Base-by-base conservation (phyloP, 2,888 invertebrate species). In the Entomobrya multifasciata region DNA sequence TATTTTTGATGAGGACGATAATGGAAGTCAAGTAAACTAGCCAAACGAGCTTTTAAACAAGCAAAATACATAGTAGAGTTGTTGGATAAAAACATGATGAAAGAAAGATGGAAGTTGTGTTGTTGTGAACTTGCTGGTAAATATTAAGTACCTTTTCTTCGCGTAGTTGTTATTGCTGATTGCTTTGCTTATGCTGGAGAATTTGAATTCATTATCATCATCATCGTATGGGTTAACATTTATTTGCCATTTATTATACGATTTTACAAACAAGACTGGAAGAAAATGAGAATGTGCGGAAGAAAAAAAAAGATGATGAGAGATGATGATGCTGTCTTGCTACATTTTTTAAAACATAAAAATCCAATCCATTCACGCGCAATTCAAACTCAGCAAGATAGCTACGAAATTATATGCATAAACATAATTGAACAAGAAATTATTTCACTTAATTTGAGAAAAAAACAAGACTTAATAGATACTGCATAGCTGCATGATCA, bases 161-260 rank as follows among this genome's bases (percentile, higher is more conserved):
- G 30, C 41, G 72, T 81, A 13, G 57, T 57, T 70, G 62, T n/a
- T 62, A n/a, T 62, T 62, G 62, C 13, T 30, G 22, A 27, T 79
- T 79, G 49, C 44, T 52, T 20, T 67, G 27, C 25, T 57, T n/a
- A 79, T 65, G 36, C 55, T 76, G 76, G 76, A 57, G 79, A 72
- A 86, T 72, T 86, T 79, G 86, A 80, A 60, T 86, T 80, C 52
- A 80, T 74, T 86, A n/a, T n/a, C 47, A 70, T 70, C 74, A 79
- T 74, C 60, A 74, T 52, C 49, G n/a, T n/a, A n/a, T 86, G 62
- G 25, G 65, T 72, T 36, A 27, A 22, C 78, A 79, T 72, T 86
- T 80, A 79, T 85, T 79, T 86, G 86, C 86, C 30, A 86, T 86
- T 86, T 86, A 80, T 86, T 80, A 79, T 85, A 85, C 44, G 72